These are phyloP conservation scores for Melanophora roralis DNA, from an alignment of 2,888 invertebrate species.

Conservation along the genomic window DNA sequence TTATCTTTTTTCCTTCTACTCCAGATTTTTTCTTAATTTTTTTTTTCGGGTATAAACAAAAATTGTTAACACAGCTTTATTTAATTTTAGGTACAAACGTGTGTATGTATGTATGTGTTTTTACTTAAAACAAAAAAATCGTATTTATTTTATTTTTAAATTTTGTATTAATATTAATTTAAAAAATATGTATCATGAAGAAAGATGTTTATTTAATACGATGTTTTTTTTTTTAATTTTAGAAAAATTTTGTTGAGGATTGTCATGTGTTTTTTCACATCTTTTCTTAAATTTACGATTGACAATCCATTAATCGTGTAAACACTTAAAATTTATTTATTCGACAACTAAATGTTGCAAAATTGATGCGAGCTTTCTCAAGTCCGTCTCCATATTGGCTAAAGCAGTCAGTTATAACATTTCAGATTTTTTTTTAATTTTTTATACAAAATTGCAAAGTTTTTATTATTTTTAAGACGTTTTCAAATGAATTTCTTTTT, in stretches of 20 bases:
- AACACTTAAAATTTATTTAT: constrained; percentile 4
- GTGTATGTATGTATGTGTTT: not conserved
- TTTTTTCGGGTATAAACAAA: not conserved
- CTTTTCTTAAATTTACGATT: constrained; percentile 41
- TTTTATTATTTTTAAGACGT: constrained; percentile 2
- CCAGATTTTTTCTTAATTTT: constrained; percentile 1
- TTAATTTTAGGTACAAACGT: too few species aligned
- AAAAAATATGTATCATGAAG: not conserved
- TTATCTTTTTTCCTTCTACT: constrained; percentile 7
- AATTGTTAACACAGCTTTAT: not conserved
- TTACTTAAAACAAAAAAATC: not conserved
- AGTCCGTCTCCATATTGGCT: too few species aligned
- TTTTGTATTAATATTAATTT: not conserved
- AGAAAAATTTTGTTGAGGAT: constrained; percentile 22
- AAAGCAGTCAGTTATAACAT: constrained; percentile 31
- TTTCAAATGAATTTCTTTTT: too few species aligned
- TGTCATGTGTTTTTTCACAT: constrained; percentile 14
- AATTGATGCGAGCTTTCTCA: not conserved
- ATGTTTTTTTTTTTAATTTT: constrained; percentile 39
- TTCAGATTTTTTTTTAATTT: constrained; percentile 16
- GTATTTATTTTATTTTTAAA: constrained; percentile 3
- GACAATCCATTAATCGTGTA: not conserved
- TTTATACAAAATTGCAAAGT: not conserved
- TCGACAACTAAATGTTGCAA: constrained; percentile 4
- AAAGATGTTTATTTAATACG: not conserved